Percentiles rank a stretch among this genome's conserved stretches.
These are phyloP conservation scores for Characodon lateralis DNA, from an alignment of 2,797 vertebrate species.

Conservation along the genomic window DNA sequence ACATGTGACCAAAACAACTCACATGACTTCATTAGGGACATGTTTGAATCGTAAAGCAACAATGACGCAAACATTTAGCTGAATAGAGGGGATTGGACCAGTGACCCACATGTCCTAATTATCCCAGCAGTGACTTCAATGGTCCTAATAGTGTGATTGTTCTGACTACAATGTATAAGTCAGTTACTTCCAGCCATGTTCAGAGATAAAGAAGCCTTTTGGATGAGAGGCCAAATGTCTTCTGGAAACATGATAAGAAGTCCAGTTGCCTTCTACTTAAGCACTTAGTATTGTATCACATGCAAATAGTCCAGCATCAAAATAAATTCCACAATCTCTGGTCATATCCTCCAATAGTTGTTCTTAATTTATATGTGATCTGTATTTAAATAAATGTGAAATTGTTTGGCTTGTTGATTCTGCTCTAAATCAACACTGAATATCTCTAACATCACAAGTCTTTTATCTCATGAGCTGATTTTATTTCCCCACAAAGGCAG, in stretches of 20 bases:
- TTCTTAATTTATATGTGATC: background rate
- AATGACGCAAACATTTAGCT: too few species aligned
- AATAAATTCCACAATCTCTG: background rate
- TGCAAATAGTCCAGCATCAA: background rate
- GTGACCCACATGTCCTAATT: too few species aligned
- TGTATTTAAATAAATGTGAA: background rate
- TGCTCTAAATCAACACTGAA: background rate
- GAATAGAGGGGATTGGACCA: too few species aligned
- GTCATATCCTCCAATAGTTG: background rate
- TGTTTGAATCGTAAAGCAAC: too few species aligned
- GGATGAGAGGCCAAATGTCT: too few species aligned
- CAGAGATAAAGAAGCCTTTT: too few species aligned
- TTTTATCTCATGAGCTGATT: constrained; percentile 10
- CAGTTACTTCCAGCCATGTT: too few species aligned
- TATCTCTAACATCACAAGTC: constrained; percentile 8
- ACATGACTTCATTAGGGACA: too few species aligned
- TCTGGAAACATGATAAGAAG: background rate
- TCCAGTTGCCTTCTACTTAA: background rate
- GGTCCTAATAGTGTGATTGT: too few species aligned
- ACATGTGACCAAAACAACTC: too few species aligned
- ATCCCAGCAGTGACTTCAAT: too few species aligned
- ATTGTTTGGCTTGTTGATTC: background rate
- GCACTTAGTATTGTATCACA: background rate
- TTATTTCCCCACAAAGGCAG: constrained; percentile 16
- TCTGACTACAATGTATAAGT: too few species aligned